Base-by-base conservation (phyloP, 2,888 invertebrate genomes). In the Brachyopa scutellaris region DNA sequence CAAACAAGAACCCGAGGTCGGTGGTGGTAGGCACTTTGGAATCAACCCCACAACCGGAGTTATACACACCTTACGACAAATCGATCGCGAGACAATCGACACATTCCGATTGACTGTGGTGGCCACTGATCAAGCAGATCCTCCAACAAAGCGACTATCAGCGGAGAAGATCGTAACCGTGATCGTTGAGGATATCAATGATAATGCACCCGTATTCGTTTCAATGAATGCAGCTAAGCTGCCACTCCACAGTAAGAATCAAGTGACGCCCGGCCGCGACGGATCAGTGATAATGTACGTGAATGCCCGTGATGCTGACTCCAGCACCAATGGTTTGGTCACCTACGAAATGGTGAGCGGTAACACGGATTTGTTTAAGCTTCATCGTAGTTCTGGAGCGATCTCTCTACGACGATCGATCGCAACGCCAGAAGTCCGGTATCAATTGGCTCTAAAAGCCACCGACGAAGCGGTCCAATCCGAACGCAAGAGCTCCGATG, bases 161-260 rank as follows among this genome's bases (percentile, higher is more conserved):
- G 96, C 97, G 0, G 97, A 97, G 88, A 98, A 98, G 90, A 91
- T 96, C 73, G 97, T 98, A 1, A 97, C 97, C 3, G 97, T 98
- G 33, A 96, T 97, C 79, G 97, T 98, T 4, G 97, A 97, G 89
- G 97, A 98, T 89, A 94, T 97, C 77, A 98, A 98, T 89, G 98
- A 98, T 89, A 97, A 97, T 89, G 95, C 96, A 4, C 98, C 98
- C 0, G 92, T 95, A 15, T 97, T 97, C 88, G 95, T 96, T 1
- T 97, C 97, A 49, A 96, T 97, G 96, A 97, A 96, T 86, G 96
- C 97, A 0, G 97, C 96, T 0, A 93, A 97, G n/a, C 91, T 97
- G 45, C 94, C 94, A 53, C 90, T 93, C 13, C 72, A 76, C 9
- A 84, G 84, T 5, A 59, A 78, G 0, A 78, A 79, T 29, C 83